Evolutionary conservation across 2,113 vertebrate species (phyloP).

Genomic region (Thinocorus orbignyianus): DNA sequence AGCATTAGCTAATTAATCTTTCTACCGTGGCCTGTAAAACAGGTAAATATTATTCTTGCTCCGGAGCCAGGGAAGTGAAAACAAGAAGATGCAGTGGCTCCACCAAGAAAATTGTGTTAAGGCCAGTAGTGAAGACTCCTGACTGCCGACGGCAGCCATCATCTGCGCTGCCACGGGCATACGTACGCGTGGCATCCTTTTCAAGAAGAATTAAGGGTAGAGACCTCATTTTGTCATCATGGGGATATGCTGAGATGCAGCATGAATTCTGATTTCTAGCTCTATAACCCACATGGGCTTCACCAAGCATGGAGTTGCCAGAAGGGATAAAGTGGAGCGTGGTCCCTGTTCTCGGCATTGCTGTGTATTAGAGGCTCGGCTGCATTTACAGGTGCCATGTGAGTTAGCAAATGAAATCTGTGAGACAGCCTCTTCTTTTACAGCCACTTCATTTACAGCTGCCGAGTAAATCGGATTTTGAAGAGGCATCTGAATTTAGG

Average conservation of each 20-base stretch:
- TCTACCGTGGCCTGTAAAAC: neutral
- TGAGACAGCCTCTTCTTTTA: neutral
- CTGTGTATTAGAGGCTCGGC: neutral
- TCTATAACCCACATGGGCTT: neutral
- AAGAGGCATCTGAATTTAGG: neutral
- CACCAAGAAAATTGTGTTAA: neutral
- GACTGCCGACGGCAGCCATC: neutral
- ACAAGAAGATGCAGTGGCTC: neutral
- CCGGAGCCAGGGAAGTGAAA: neutral
- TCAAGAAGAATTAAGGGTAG: neutral
- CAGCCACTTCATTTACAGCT: neutral
- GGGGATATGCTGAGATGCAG: neutral
- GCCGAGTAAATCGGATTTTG: neutral
- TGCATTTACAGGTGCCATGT: neutral
- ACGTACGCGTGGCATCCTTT: neutral
- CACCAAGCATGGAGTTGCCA: neutral
- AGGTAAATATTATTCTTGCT: conserved; percentile 21
- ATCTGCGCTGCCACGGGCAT: neutral
- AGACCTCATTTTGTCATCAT: neutral
- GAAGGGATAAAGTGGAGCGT: neutral
- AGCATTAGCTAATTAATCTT: conserved; percentile 1
- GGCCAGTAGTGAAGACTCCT: neutral
- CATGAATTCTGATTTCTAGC: neutral
- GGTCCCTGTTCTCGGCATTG: neutral
- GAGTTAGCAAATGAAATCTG: neutral